Evolutionary conservation across 1,140 invertebrate genomes (phyloP).

Genomic region (Lycorma delicatula): DNA sequence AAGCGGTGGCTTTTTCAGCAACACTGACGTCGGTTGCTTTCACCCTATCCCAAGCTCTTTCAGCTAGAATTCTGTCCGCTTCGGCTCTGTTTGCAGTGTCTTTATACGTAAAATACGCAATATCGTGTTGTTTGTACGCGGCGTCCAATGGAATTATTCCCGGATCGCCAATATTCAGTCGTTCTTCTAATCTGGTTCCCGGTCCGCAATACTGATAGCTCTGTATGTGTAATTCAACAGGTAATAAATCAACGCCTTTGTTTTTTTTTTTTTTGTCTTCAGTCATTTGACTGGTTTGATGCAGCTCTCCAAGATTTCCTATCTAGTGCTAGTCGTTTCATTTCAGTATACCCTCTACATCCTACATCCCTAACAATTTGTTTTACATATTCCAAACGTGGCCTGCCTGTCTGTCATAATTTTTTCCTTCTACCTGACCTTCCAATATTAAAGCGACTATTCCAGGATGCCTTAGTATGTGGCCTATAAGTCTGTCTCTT

Average conservation of each 20-base stretch:
- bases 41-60: slow-evolving; percentile 34
- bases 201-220: slow-evolving; percentile 35
- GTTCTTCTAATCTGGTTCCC: slow-evolving; percentile 36
- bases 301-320: too few relatives aligned
- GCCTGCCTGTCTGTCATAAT: too few relatives aligned
- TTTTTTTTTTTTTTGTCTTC: too few relatives aligned
- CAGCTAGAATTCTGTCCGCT: slow-evolving; percentile 34
- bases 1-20: slow-evolving; percentile 33
- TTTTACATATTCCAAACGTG: too few relatives aligned
- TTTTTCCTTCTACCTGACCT: too few relatives aligned
- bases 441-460: too few relatives aligned
- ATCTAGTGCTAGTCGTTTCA: too few relatives aligned
- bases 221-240: slow-evolving; percentile 9
- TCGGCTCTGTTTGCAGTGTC: slow-evolving; percentile 32
- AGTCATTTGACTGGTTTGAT: too few relatives aligned
- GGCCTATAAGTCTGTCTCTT: too few relatives aligned
- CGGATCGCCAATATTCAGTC: slow-evolving; percentile 35
- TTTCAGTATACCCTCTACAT: too few relatives aligned
- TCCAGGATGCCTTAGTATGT: too few relatives aligned
- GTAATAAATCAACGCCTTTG: slow-evolving; percentile 6
- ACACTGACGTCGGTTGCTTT: slow-evolving; percentile 35
- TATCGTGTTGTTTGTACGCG: slow-evolving; percentile 39
- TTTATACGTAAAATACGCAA: slow-evolving; percentile 34
- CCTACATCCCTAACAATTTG: too few relatives aligned
- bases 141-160: slow-evolving; percentile 38